Evolutionary conservation across 2,797 vertebrate genomes (phyloP).

Genomic region (Halcyon chelicuti): DNA sequence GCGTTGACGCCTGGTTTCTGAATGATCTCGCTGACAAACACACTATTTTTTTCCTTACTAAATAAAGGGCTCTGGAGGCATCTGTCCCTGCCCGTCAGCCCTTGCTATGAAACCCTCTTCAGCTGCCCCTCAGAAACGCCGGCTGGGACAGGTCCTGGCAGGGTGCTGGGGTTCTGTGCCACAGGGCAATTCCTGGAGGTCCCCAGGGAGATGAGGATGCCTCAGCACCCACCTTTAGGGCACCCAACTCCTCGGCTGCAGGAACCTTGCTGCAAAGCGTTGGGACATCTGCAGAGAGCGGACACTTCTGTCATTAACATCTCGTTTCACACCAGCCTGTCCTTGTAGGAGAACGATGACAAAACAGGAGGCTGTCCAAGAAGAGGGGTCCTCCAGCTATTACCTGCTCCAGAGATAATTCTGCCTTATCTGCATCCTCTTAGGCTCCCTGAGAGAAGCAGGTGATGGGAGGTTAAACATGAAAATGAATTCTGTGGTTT

Average conservation of each 20-base stretch:
- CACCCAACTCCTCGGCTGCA: neutral
- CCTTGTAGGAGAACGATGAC: neutral
- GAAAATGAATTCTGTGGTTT: slow-evolving; percentile 65
- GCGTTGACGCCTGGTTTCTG: neutral
- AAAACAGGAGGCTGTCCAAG: neutral
- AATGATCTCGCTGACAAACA: neutral
- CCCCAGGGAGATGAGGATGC: fast-evolving
- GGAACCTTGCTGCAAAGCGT: neutral
- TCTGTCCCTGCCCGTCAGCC: slow-evolving; percentile 46
- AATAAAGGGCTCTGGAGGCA: slow-evolving; percentile 1
- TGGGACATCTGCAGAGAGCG: neutral
- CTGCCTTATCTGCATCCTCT: slow-evolving; percentile 62
- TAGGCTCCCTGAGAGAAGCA: slow-evolving; percentile 28
- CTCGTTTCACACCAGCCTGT: neutral
- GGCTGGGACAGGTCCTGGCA: fast-evolving
- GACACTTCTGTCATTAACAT: fast-evolving
- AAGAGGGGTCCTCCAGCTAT: slow-evolving; percentile 32
- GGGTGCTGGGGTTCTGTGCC: neutral
- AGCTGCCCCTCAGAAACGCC: neutral
- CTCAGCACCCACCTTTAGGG: neutral
- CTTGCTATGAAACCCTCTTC: neutral
- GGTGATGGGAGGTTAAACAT: slow-evolving; percentile 55
- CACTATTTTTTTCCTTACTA: neutral
- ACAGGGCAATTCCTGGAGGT: too few relatives aligned
- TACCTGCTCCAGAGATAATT: slow-evolving; percentile 50